These are phyloP conservation scores for Lamellibrachia satsuma DNA, from an alignment of 2,888 invertebrate species.

Conservation along the genomic window DNA sequence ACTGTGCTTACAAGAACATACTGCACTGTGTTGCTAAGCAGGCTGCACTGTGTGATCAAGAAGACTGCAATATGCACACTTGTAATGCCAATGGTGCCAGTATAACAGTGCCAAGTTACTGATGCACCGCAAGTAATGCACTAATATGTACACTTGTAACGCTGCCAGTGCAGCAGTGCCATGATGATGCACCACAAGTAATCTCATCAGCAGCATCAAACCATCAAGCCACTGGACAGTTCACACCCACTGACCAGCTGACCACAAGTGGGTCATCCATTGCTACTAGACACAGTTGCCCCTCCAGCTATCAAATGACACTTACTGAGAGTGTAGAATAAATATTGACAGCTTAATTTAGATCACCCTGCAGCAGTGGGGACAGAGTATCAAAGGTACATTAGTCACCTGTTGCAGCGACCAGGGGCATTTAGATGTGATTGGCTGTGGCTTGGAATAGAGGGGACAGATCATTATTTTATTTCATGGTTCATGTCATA, in stretches of 20 bases:
- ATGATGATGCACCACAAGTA: not conserved
- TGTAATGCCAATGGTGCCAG: not conserved
- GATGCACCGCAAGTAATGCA: not conserved
- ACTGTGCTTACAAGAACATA: not conserved
- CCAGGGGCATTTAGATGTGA: not conserved
- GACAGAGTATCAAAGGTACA: not conserved
- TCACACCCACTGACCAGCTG: not conserved
- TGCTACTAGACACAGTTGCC: not conserved
- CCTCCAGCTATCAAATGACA: not conserved
- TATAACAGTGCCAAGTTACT: not conserved
- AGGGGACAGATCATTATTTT: too few species aligned
- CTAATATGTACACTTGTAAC: not conserved
- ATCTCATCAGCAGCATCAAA: not conserved
- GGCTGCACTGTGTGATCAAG: not conserved
- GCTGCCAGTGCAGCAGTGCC: not conserved
- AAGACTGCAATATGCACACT: not conserved
- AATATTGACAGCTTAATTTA: constrained; percentile 3
- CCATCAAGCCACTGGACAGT: not conserved
- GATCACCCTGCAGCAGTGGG: not conserved
- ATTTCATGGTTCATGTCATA: too few species aligned
- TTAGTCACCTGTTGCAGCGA: not conserved
- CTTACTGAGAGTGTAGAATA: not conserved
- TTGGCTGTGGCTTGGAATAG: not conserved
- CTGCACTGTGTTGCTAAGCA: not conserved
- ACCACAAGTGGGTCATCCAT: not conserved